A percentile compares a stretch with the other conserved stretches of the same genome.
Evolutionary conservation across 1,140 invertebrate genomes (phyloP).

Genomic region (Aphis craccivora): DNA sequence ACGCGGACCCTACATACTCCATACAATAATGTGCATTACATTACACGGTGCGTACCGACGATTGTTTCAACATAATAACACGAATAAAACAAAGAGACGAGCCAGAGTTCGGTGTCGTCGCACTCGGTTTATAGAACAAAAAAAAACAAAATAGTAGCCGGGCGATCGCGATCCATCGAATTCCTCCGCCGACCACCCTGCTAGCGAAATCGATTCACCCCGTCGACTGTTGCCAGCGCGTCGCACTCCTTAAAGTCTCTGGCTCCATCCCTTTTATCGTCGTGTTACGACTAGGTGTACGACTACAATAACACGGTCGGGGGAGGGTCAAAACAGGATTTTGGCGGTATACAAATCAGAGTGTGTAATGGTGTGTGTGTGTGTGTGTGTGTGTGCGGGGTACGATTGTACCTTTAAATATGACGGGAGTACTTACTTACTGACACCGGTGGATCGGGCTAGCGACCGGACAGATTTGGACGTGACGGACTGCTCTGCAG

Average conservation of each 20-base stretch:
- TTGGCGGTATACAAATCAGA: not conserved
- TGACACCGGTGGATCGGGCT: not conserved
- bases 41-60: not conserved
- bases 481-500: not conserved
- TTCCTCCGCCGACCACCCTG: not conserved
- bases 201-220: not conserved
- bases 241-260: constrained; percentile 16
- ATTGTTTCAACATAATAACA: not conserved
- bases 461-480: not conserved
- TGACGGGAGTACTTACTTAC: constrained; percentile 37
- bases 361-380: not conserved
- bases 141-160: not conserved
- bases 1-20: not conserved
- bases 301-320: not conserved
- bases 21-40: not conserved
- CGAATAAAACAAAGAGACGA: not conserved
- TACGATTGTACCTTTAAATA: not conserved
- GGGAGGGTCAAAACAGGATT: not conserved
- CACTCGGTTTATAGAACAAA: not conserved
- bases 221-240: not conserved
- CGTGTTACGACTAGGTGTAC: no score
- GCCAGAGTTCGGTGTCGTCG: not conserved
- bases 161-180: not conserved
- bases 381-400: no score
- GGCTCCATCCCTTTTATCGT: not conserved